Base-by-base conservation (phyloP, 2,113 vertebrate genomes). In the Ammodytes dubius region DNA sequence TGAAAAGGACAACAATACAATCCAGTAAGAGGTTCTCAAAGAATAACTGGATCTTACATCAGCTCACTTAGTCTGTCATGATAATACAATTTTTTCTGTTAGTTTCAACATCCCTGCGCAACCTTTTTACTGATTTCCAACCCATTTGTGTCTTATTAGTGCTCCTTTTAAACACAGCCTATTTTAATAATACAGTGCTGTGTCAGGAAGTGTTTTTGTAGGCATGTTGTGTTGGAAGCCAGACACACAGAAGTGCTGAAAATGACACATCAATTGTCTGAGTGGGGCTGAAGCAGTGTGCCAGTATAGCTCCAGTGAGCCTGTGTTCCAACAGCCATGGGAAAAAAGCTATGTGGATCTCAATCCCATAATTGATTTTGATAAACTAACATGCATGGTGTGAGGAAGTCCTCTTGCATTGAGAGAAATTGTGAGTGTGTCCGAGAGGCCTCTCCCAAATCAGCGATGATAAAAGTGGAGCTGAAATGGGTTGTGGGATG, bases 391-490 rank as follows among this genome's bases (percentile, higher is more conserved):
- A 86, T 81, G 89, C 90, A 85, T 79, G 83, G 88, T 85, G 86
- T 74, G 86, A 91, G 92, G 91, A 93, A 92, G 93, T 93, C 87
- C 85, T 91, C 77, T 82, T 60, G 82, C 73, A 74, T 39, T 70
- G 76, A 71, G 77, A 85, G 73, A 89, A 91, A 87, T 87, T 85
- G 78, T 73, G 70, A 87, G 76, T 79, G 77, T 81, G 82, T 89
- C 79, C 66, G 35, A 72, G 75, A 74, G 83, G 72, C 84, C 85
- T 54, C 79, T 72, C 74, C 83, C 87, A 84, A 88, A 89, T 89
- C 91, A 79, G 79, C 89, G 74, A 83, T 87, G 89, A 92, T 89
- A 89, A 92, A 93, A 91, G 91, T 86, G 89, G 88, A 86, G 88
- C 89, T 85, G 89, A 85, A 89, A 92, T 90, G 77, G 92, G 74